Evolutionary conservation across 2,888 invertebrate species (phyloP).

Genomic region (Sipha maydis): DNA sequence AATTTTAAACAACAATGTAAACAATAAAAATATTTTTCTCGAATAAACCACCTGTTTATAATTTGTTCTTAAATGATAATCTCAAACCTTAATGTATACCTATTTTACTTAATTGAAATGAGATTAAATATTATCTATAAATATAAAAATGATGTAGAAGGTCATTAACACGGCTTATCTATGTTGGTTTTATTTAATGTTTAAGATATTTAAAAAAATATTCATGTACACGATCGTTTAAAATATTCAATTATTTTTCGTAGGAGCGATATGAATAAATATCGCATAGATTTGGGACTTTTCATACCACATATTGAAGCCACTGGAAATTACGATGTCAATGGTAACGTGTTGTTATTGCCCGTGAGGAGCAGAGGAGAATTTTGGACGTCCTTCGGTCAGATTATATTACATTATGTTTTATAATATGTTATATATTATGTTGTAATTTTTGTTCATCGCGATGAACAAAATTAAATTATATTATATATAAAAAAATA

Average conservation of each 20-base stretch:
- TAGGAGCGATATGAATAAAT: slow-evolving; percentile 66
- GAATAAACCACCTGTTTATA: too few relatives aligned
- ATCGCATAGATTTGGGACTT: slow-evolving; percentile 64
- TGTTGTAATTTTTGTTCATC: background rate
- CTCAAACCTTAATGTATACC: background rate
- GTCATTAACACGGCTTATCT: slow-evolving; percentile 37
- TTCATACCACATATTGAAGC: slow-evolving; percentile 78
- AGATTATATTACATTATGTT: slow-evolving; percentile 66
- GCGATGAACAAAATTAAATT: background rate
- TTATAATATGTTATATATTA: background rate
- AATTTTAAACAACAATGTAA: too few relatives aligned
- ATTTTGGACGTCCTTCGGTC: slow-evolving; percentile 84
- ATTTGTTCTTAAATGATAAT: background rate
- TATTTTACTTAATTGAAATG: background rate
- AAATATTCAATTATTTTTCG: slow-evolving; percentile 52
- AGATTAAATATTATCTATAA: slow-evolving; percentile 7
- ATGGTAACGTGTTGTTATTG: slow-evolving; percentile 80
- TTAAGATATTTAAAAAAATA: background rate
- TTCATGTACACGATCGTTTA: background rate
- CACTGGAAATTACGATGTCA: slow-evolving; percentile 80
- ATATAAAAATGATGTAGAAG: slow-evolving; percentile 11
- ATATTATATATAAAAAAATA: background rate
- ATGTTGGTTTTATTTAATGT: slow-evolving; percentile 1
- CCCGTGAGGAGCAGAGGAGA: slow-evolving; percentile 83
- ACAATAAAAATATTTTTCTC: too few relatives aligned